Base-by-base conservation (phyloP, 2,113 vertebrate species). In the Natator depressus region DNA sequence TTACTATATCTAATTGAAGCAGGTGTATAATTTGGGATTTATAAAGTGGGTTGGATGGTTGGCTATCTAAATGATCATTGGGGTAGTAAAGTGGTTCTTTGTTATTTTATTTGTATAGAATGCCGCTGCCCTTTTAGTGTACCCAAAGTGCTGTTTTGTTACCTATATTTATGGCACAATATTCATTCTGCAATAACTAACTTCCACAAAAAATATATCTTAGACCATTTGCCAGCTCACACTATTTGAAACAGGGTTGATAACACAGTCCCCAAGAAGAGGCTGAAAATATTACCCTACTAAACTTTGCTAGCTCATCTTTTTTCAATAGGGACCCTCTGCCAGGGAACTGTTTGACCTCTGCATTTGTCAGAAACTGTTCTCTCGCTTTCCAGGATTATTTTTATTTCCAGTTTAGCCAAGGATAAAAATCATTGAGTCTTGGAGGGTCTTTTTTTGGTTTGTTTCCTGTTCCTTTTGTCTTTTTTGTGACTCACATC, bases 11-110 rank as follows among this genome's bases (percentile, higher is more conserved):
- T 25, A 84, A 5, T 31, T 38, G 35, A 65, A 91, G 65, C 5
- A 83, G n/a, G 53, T 54, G n/a, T 81, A 29, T 29, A 91, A 19
- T 1, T 29, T 25, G 46, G 47, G 1, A 16, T 8, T 59, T 24
- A 38, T 20, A 78, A 42, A 1, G 1, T 27, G 4, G 5, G 3
- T 4, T 57, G 51, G 6, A 31, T 22, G 35, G 17, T 4, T 76
- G 20, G 13, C 24, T 8, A 12, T 4, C 54, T 29, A 90, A 79
- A 54, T 16, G 0, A 65, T 35, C 10, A 10, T 47, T 5, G 78
- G 72, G 13, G 24, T 49, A 54, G 4, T 13, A 51, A 25, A 38
- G 3, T 7, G 42, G 25, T 59, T 79, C 1, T 51, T 79, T 13
- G 69, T n/a, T 31, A 20, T 62, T 80, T 87, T 80, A 6, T n/a